Conservation (phyloP, 2,797 vertebrate genomes). For the Eulemur rubriventer region DNA sequence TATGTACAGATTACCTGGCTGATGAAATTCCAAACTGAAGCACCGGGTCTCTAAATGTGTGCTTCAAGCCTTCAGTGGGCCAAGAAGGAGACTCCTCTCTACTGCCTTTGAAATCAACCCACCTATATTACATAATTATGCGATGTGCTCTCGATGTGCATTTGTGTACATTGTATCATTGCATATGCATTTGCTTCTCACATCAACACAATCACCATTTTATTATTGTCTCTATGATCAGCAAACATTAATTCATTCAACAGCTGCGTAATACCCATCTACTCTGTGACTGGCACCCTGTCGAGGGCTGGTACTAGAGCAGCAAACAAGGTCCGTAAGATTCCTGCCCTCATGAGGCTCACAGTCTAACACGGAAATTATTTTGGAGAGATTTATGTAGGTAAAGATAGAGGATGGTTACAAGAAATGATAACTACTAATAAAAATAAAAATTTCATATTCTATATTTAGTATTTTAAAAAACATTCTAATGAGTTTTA, state of each 20-base stretch:
- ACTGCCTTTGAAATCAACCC: neutral
- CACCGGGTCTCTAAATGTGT: neutral
- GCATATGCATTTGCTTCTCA: neutral
- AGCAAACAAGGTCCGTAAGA: fast-evolving
- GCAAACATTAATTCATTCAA: neutral
- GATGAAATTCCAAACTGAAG: neutral
- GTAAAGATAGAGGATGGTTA: neutral
- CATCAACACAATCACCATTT: neutral
- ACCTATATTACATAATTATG: neutral
- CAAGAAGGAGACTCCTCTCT: neutral
- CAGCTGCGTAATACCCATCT: neutral
- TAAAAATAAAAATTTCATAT: neutral
- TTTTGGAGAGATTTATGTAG: neutral
- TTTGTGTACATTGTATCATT: neutral
- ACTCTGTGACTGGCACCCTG: neutral
- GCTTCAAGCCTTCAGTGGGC: neutral
- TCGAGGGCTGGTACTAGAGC: neutral
- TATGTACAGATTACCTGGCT: neutral
- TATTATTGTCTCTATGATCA: neutral
- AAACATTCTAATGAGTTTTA: neutral
- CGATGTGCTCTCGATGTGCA: neutral
- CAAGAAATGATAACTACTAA: neutral
- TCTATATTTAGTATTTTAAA: neutral
- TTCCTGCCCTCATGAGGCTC: neutral
- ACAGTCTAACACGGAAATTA: neutral